Evolutionary conservation across 2,113 vertebrate genomes (phyloP).

Genomic region (Oncorhynchus keta): DNA sequence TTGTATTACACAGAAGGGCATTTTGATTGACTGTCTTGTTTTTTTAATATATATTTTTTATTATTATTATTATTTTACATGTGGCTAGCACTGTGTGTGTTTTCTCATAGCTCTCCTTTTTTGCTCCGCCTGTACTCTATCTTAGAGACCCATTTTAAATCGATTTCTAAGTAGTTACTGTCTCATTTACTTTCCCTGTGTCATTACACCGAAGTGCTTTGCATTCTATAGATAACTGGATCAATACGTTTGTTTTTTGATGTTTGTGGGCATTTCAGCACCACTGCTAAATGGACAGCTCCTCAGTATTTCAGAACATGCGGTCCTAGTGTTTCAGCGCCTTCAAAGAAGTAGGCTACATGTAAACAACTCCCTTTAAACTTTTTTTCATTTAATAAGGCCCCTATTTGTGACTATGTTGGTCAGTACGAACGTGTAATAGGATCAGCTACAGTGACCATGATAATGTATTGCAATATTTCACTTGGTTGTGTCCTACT

Average conservation of each 20-base stretch:
- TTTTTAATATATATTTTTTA: too few species aligned
- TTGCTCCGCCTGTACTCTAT: background rate
- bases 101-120: background rate
- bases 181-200: background rate
- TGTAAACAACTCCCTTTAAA: conserved; percentile 33
- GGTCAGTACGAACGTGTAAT: background rate
- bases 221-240: background rate
- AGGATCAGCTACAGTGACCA: background rate
- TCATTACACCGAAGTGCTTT: background rate
- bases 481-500: background rate
- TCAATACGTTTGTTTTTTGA: background rate
- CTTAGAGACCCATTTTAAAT: too few species aligned
- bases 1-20: background rate
- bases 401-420: background rate
- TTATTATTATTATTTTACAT: background rate
- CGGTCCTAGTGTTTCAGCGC: conserved; percentile 35
- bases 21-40: background rate
- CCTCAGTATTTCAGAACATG: background rate
- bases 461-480: conserved; percentile 17
- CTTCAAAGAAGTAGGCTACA: background rate
- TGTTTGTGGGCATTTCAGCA: conserved; percentile 46
- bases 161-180: background rate
- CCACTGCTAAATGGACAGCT: conserved; percentile 44
- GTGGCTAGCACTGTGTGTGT: background rate
- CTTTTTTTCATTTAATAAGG: conserved; percentile 10